Percentiles rank a stretch among this genome's conserved stretches.
These are phyloP conservation scores for Oopsacas minuta DNA, from an alignment of 37 sponge, comb jelly and placozoan species.

Conservation along the genomic window DNA sequence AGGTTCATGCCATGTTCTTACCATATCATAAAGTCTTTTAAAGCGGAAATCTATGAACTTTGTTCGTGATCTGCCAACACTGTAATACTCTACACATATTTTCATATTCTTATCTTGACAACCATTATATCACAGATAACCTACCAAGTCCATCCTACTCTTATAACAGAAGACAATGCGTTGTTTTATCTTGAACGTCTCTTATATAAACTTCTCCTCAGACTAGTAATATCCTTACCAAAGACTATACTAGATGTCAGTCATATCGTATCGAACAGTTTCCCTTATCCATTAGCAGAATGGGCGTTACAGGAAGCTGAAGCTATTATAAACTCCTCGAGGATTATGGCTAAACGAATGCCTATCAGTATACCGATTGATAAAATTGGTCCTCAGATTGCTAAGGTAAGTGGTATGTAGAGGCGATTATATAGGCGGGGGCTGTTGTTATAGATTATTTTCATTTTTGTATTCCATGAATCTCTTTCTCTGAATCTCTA, in stretches of 20 bases:
- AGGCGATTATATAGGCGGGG: not conserved
- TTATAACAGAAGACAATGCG: slow-evolving; percentile 60
- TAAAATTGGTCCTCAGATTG: slow-evolving; percentile 39
- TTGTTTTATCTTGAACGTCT: slow-evolving; percentile 57
- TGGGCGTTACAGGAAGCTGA: slow-evolving; percentile 74
- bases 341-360: slow-evolving; percentile 28
- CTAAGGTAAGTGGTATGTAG: slow-evolving; percentile 32
- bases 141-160: slow-evolving; percentile 68
- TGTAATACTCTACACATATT: no score
- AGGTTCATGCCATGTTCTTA: no score
- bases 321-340: slow-evolving; percentile 35
- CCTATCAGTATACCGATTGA: slow-evolving; percentile 58
- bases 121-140: slow-evolving; percentile 34
- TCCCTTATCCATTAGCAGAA: slow-evolving; percentile 51
- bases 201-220: slow-evolving; percentile 50
- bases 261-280: slow-evolving; percentile 28
- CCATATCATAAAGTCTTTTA: no score
- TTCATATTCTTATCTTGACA: no score
- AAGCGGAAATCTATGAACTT: no score
- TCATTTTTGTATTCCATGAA: no score
- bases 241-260: slow-evolving; percentile 46
- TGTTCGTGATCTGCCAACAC: no score
- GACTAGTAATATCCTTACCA: slow-evolving; percentile 54
- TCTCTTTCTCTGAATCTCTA: no score
- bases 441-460: not conserved